These are phyloP conservation scores for Leucozona laternaria DNA, from an alignment of 2,888 invertebrate species.

Conservation along the genomic window DNA sequence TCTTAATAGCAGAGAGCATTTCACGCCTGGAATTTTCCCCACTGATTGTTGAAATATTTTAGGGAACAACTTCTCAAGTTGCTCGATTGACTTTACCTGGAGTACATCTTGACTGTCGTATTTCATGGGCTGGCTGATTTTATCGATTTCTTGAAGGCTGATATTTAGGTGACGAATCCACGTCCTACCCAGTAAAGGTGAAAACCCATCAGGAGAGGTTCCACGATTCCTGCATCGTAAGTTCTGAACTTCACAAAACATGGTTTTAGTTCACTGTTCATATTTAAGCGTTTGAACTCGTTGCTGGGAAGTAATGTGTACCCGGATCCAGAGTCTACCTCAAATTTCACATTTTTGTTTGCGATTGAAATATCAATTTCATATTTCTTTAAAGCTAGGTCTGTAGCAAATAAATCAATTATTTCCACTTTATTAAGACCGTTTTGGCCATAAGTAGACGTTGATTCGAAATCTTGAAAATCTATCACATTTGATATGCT, in stretches of 20 bases:
- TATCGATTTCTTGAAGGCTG: background rate
- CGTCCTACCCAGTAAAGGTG: background rate
- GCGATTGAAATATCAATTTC: background rate
- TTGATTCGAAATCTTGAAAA: background rate
- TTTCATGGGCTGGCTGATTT: background rate
- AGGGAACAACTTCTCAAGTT: background rate
- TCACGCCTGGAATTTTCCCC: background rate
- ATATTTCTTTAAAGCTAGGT: background rate
- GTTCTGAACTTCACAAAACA: background rate
- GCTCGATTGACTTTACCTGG: constrained; percentile 8
- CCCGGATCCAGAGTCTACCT: background rate
- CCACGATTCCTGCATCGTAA: background rate
- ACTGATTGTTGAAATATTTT: constrained; percentile 20
- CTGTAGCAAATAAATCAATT: background rate
- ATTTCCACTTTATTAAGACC: background rate
- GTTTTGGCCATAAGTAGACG: background rate
- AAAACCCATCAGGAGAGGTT: background rate
- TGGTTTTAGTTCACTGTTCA: background rate
- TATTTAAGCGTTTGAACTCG: background rate
- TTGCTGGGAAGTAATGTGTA: background rate
- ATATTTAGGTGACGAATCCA: background rate
- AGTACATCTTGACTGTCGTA: background rate
- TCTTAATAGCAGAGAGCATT: constrained; percentile 6
- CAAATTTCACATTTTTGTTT: background rate
- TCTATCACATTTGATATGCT: background rate